Percentiles rank a stretch among this genome's conserved stretches.
Evolutionary conservation across 2,797 vertebrate species (phyloP).

Genomic region (Thripadectes ignobilis): DNA sequence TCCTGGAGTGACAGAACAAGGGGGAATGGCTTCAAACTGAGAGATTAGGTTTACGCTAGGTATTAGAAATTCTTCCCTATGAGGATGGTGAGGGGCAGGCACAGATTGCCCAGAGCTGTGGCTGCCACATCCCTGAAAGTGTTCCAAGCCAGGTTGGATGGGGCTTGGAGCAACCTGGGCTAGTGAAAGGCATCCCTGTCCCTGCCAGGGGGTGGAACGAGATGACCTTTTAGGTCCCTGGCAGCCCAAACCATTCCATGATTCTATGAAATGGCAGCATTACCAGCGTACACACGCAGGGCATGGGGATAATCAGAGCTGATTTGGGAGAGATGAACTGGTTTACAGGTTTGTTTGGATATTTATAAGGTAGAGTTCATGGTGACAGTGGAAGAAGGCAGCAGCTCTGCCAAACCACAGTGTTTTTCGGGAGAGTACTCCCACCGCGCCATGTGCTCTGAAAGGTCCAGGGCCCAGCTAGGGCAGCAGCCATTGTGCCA

Average conservation of each 20-base stretch:
- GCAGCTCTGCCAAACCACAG: neutral
- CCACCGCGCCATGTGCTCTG: neutral
- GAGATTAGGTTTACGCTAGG: neutral
- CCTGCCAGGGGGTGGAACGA: neutral
- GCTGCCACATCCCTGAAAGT: neutral
- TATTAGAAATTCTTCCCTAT: neutral
- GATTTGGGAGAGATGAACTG: neutral
- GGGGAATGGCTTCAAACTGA: neutral
- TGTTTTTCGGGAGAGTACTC: neutral
- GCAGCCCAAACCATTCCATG: neutral
- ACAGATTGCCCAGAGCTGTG: neutral
- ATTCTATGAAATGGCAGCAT: neutral
- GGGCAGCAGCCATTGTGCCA: neutral
- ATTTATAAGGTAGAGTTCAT: constrained; percentile 49
- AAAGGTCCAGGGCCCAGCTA: neutral
- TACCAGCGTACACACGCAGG: neutral
- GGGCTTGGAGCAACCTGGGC: neutral
- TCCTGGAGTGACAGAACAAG: neutral
- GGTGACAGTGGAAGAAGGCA: neutral
- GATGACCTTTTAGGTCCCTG: neutral
- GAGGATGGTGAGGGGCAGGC: neutral
- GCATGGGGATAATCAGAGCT: neutral
- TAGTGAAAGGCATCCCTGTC: neutral
- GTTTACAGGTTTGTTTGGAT: neutral
- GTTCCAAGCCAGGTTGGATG: rapidly evolving